phyloP scores from a whole-genome alignment of 2,888 invertebrate species.

The Atrina japonica region DNA sequence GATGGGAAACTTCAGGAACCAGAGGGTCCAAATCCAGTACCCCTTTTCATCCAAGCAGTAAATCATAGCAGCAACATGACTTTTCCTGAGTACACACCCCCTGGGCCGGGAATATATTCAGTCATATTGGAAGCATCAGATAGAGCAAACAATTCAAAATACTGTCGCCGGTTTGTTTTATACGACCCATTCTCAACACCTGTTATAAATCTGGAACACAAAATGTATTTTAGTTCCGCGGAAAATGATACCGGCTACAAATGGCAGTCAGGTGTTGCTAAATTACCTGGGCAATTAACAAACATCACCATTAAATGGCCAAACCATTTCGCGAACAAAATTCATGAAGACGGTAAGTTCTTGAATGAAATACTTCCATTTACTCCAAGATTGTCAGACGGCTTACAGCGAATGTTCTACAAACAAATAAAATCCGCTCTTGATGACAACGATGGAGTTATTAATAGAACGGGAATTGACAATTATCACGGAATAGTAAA shows the following conservation, averaged over 20 bases:
- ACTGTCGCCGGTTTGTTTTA: slow-evolving; percentile 50
- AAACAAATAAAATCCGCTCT: slow-evolving; percentile 6
- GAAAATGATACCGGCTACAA: slow-evolving; percentile 44
- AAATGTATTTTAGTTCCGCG: slow-evolving; percentile 48
- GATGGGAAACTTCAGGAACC: slow-evolving; percentile 33
- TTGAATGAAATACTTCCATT: slow-evolving; percentile 46
- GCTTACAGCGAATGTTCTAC: neutral
- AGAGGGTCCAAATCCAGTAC: slow-evolving; percentile 32
- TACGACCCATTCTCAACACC: slow-evolving; percentile 53
- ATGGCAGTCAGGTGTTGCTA: slow-evolving; percentile 50
- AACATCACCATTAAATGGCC: slow-evolving; percentile 47
- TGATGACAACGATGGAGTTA: slow-evolving; percentile 45
- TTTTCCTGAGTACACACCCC: slow-evolving; percentile 35
- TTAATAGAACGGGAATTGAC: slow-evolving; percentile 28
- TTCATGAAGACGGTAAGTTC: slow-evolving; percentile 48
- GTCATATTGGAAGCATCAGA: slow-evolving; percentile 56
- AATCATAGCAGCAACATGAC: slow-evolving; percentile 13
- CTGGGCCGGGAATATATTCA: slow-evolving; percentile 56
- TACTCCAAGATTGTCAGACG: slow-evolving; percentile 41
- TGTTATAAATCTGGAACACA: slow-evolving; percentile 25
- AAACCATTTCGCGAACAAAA: slow-evolving; percentile 48
- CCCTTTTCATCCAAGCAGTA: slow-evolving; percentile 21
- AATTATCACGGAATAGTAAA: slow-evolving; percentile 35
- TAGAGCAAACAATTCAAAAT: slow-evolving; percentile 60
- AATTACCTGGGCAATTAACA: slow-evolving; percentile 5